Conservation (phyloP, 2,888 invertebrate genomes). For the Caenorhabditis imperialis region DNA sequence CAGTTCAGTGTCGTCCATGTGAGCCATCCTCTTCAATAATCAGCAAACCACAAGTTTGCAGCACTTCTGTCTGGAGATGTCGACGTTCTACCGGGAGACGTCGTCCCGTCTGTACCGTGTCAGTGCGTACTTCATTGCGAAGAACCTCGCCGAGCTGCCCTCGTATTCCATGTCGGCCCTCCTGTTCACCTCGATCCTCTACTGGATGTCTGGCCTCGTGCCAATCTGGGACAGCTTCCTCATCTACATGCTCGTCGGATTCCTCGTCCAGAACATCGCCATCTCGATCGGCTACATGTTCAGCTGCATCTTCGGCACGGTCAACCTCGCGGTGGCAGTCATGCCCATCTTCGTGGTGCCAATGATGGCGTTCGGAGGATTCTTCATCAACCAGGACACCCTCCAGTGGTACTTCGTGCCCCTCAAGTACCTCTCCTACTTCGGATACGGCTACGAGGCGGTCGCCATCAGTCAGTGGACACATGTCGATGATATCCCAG, state of each 20-base stretch:
- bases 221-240: conserved; percentile 80
- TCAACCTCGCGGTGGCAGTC: conserved; percentile 87
- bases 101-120: conserved; percentile 91
- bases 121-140: conserved; percentile 89
- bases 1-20: conserved; percentile 94
- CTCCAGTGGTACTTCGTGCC: conserved; percentile 79
- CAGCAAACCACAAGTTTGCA: conserved; percentile 26
- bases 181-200: conserved; percentile 87
- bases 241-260: conserved; percentile 81
- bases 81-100: conserved; percentile 90
- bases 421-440: conserved; percentile 79
- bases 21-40: conserved; percentile 57
- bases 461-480: conserved; percentile 79
- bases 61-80: conserved; percentile 83
- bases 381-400: conserved; percentile 85
- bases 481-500: conserved; percentile 71
- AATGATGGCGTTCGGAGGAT: conserved; percentile 90
- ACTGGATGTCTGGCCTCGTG: conserved; percentile 89
- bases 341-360: conserved; percentile 94
- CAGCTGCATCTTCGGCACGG: conserved; percentile 88
- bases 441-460: conserved; percentile 79
- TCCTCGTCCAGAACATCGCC: conserved; percentile 73
- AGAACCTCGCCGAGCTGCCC: conserved; percentile 88
- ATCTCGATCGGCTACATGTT: conserved; percentile 84
- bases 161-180: conserved; percentile 88